phyloP scores from a whole-genome alignment of 2,113 vertebrate species.

The Peromyscus leucopus region DNA sequence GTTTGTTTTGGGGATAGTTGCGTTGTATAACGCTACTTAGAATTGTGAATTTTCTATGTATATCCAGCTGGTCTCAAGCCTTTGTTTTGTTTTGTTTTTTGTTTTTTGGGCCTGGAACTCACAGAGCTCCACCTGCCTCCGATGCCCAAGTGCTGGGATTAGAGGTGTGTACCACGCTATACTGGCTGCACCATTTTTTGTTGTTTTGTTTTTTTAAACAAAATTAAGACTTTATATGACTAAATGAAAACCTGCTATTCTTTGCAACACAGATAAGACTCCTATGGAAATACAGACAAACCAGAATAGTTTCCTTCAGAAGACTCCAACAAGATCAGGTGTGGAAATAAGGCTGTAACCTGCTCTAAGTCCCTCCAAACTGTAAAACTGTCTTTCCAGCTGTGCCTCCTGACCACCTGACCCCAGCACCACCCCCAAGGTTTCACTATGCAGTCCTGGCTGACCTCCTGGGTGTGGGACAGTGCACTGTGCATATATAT shows the following conservation, averaged over 20 bases:
- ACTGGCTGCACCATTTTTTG: not conserved
- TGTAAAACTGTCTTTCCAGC: not conserved
- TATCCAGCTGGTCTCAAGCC: not conserved
- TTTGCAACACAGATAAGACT: not conserved
- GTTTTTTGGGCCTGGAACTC: not conserved
- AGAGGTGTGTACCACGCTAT: not conserved
- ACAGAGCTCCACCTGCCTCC: not conserved
- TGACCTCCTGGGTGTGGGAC: not conserved
- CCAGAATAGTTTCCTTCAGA: not conserved
- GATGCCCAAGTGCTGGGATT: not conserved
- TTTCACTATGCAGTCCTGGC: not conserved
- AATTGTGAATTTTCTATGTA: not conserved
- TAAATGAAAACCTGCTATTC: conserved; percentile 1
- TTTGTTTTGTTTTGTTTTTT: not conserved
- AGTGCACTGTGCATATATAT: not conserved
- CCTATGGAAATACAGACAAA: not conserved
- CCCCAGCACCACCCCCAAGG: not conserved
- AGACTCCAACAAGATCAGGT: not conserved
- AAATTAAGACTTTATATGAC: not conserved
- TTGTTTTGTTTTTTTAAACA: not conserved
- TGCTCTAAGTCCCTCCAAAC: not conserved
- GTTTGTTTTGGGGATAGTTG: not conserved
- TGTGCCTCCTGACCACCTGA: not conserved
- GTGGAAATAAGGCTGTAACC: not conserved
- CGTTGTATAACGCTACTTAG: not conserved